Conservation (phyloP, 2,888 invertebrate genomes). For the Endotricha flammealis region DNA sequence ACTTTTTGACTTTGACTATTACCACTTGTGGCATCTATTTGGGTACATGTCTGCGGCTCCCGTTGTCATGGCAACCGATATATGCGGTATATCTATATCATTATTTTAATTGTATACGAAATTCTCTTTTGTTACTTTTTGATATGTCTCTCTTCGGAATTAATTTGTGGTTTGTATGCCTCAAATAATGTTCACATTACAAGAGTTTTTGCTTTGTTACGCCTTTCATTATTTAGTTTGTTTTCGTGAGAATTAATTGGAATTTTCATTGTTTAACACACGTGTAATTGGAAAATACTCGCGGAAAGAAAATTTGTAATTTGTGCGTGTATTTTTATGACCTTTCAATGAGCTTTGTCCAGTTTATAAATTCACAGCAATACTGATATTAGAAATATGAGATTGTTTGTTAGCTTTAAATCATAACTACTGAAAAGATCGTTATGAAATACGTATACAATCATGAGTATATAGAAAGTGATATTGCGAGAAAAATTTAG, state of each 20-base stretch:
- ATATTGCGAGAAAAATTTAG: too few species aligned
- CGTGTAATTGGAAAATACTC: conserved; percentile 59
- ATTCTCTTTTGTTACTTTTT: conserved; percentile 51
- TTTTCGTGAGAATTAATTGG: conserved; percentile 58
- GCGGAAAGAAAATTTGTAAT: conserved; percentile 30
- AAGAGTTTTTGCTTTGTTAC: conserved; percentile 47
- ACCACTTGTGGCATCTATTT: too few species aligned
- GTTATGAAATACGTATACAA: too few species aligned
- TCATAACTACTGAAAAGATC: too few species aligned
- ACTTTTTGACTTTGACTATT: too few species aligned
- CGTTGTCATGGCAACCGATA: conserved; percentile 21
- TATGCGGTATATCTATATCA: conserved; percentile 39
- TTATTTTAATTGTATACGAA: conserved; percentile 55
- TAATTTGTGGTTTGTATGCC: conserved; percentile 53
- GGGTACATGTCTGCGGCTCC: too few species aligned
- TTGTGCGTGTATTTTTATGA: too few species aligned
- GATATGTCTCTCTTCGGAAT: conserved; percentile 55
- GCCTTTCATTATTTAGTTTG: conserved; percentile 53
- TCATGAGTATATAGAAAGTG: too few species aligned
- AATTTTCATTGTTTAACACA: conserved; percentile 62
- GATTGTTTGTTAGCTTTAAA: too few species aligned
- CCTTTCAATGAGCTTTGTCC: too few species aligned
- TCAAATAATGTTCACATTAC: conserved; percentile 31
- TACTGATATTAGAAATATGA: too few species aligned
- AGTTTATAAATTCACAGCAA: too few species aligned